phyloP scores from a whole-genome alignment of 2,888 invertebrate genomes.

The Lysandra coridon region DNA sequence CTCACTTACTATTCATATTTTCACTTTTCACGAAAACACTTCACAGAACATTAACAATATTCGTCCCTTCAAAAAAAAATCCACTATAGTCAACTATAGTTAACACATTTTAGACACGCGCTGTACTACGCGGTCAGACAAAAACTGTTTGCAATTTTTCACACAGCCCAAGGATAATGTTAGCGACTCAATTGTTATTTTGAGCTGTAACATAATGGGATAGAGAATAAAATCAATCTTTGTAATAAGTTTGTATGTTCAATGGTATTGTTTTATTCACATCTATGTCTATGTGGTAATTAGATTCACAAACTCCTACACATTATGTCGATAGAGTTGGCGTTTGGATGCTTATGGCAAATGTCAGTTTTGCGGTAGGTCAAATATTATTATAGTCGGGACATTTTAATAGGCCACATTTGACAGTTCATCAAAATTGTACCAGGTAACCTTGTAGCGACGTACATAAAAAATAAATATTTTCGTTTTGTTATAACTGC shows the following conservation, averaged over 20 bases:
- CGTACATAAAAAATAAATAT: too few relatives aligned
- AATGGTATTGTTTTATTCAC: background rate
- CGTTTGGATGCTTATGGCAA: background rate
- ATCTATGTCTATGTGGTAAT: background rate
- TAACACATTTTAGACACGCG: background rate
- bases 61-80: background rate
- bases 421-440: too few relatives aligned
- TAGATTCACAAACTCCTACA: background rate
- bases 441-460: too few relatives aligned
- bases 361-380: too few relatives aligned
- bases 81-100: background rate
- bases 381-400: too few relatives aligned
- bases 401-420: too few relatives aligned
- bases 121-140: background rate
- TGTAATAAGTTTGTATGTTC: background rate
- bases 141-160: constrained; percentile 15
- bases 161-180: background rate
- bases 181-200: background rate
- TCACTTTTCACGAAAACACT: background rate
- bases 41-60: background rate
- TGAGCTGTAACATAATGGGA: background rate
- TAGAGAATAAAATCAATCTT: background rate
- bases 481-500: too few relatives aligned
- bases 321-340: background rate
- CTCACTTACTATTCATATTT: constrained; percentile 6